These are phyloP conservation scores for Xiphophorus maculatus DNA, from an alignment of 2,113 vertebrate species.

Conservation along the genomic window DNA sequence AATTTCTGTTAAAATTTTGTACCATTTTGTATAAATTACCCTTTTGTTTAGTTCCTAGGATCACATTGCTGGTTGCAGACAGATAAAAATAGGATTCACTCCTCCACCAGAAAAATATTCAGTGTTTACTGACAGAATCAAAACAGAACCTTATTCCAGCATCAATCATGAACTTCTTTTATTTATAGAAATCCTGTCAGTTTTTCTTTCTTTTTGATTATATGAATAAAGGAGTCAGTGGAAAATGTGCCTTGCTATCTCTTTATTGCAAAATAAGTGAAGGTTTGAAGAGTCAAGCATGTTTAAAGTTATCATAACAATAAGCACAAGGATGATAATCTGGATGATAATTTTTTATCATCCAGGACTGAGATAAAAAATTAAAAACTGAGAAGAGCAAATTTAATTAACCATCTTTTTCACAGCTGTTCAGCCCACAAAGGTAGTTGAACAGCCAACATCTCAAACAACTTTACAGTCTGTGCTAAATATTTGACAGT, in stretches of 20 bases:
- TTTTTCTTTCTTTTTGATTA: neutral
- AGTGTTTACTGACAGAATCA: too few relatives aligned
- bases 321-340: neutral
- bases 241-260: neutral
- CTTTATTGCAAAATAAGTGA: neutral
- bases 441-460: too few relatives aligned
- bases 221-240: too few relatives aligned
- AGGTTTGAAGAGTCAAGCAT: neutral
- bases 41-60: too few relatives aligned
- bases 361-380: neutral
- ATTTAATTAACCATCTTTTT: neutral
- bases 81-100: too few relatives aligned
- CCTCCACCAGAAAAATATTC: too few relatives aligned
- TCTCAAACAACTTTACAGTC: neutral
- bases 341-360: neutral
- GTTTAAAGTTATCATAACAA: neutral
- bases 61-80: too few relatives aligned
- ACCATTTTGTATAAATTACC: too few relatives aligned
- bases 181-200: neutral
- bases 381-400: neutral
- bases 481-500: neutral
- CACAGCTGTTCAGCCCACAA: too few relatives aligned
- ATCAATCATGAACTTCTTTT: too few relatives aligned
- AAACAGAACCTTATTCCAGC: too few relatives aligned
- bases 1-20: too few relatives aligned